Evolutionary conservation across 2,797 vertebrate species (phyloP).

Genomic region (Eulemur mongoz): DNA sequence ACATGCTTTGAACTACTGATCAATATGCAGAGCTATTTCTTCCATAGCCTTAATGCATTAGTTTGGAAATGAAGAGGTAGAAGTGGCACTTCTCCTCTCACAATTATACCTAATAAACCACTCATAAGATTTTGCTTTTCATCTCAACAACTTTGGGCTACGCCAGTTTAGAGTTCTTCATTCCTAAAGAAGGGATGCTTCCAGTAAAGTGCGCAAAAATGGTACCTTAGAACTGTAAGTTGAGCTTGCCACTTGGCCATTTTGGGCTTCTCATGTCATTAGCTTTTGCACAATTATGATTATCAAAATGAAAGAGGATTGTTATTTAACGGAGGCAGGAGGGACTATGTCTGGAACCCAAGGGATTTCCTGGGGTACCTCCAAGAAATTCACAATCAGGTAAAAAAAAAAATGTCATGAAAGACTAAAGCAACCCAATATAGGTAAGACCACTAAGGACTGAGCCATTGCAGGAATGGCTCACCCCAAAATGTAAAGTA

Average conservation of each 20-base stretch:
- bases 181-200: neutral
- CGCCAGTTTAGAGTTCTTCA: neutral
- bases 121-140: neutral
- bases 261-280: neutral
- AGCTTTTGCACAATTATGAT: neutral
- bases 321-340: neutral
- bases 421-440: neutral
- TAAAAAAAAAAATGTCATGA: neutral
- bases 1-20: neutral
- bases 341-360: neutral
- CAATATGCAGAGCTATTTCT: neutral
- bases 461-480: neutral
- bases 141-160: neutral
- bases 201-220: neutral
- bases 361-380: neutral
- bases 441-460: neutral
- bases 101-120: neutral
- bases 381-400: slow-evolving; percentile 4
- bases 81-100: neutral
- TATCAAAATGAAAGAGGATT: neutral
- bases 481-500: neutral
- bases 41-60: neutral
- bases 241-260: neutral
- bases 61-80: slow-evolving; percentile 6
- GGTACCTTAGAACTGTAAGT: neutral